Percentiles rank a stretch among this genome's conserved stretches.
Evolutionary conservation across 1,140 invertebrate genomes (phyloP).

Genomic region (Nautilus pompilius): DNA sequence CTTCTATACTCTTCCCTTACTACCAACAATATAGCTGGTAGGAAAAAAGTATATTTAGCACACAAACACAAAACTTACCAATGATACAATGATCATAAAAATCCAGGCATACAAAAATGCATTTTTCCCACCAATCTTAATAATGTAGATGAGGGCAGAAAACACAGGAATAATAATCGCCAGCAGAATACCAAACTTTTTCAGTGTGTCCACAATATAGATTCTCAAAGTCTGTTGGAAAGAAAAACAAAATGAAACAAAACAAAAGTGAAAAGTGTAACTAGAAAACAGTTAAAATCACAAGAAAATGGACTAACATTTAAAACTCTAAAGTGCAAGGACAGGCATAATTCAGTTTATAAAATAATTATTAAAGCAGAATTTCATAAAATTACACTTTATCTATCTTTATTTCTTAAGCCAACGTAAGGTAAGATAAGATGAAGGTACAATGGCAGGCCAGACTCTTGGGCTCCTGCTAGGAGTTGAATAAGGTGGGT

Average conservation of each 20-base stretch:
- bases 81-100: conserved; percentile 71
- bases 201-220: conserved; percentile 91
- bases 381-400: too few relatives aligned
- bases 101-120: conserved; percentile 96
- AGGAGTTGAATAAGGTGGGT: too few relatives aligned
- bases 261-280: neutral
- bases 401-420: too few relatives aligned
- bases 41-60: neutral
- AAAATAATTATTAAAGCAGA: too few relatives aligned
- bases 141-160: conserved; percentile 80
- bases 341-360: too few relatives aligned
- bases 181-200: conserved; percentile 78
- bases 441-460: too few relatives aligned
- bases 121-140: conserved; percentile 74
- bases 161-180: conserved; percentile 77
- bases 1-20: too few relatives aligned
- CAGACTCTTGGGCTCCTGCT: too few relatives aligned
- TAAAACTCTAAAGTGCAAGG: too few relatives aligned
- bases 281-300: too few relatives aligned
- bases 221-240: conserved; percentile 87
- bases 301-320: too few relatives aligned
- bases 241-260: conserved; percentile 27
- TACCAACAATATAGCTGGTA: neutral
- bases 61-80: conserved; percentile 50
- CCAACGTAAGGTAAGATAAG: too few relatives aligned